Evolutionary conservation across 2,797 vertebrate species (phyloP), one percentile per base, ranked within the genome.

Genomic region (Semotilus atromaculatus): DNA sequence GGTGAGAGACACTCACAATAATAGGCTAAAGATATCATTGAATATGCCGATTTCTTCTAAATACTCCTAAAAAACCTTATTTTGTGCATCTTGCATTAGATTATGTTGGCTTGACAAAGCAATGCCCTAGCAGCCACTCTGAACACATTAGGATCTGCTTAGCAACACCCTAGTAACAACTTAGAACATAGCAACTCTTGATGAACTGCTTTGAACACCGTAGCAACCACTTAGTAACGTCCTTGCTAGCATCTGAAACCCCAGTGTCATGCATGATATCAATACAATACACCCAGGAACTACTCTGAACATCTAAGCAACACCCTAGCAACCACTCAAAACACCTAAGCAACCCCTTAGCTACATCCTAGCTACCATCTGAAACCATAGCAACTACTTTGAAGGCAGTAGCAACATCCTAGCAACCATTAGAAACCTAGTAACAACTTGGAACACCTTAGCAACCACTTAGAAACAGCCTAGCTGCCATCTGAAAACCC

Each of bases 1-100:
- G 97, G 98, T 99, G 92, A 5, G 76, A 45, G 1, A 66, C 36
- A 1, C 40, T 29, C 43, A n/a, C 64, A 67, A 2, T 66, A 66
- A 66, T 31, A 3, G 64, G 7, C 34, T 68, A 5, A 67, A 67
- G 26, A 67, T 29, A 18, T 66, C 29, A 29, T 0, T 64, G 29
- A 64, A 18, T 31, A 18, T 14, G 14, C 14, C 5, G 60, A 18
- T 60, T 60, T 26, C 23, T 26, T 13, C n/a, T 29, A 71, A 71
- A 43, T 70, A n/a, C 36, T 40, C 11, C 21, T 45, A 48, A 43
- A 43, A 72, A 72, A 72, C 2, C 4, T 3, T 19, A 19, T 6
- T 72, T 72, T 73, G 43, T 51, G 18, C 19, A 31, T 19, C 26
- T 51, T 19, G 16, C 71, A 6, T 48, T 5, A 73, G 2, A 48